Evolutionary conservation across 2,888 invertebrate genomes (phyloP).

Genomic region (Calliphora vomitoria): DNA sequence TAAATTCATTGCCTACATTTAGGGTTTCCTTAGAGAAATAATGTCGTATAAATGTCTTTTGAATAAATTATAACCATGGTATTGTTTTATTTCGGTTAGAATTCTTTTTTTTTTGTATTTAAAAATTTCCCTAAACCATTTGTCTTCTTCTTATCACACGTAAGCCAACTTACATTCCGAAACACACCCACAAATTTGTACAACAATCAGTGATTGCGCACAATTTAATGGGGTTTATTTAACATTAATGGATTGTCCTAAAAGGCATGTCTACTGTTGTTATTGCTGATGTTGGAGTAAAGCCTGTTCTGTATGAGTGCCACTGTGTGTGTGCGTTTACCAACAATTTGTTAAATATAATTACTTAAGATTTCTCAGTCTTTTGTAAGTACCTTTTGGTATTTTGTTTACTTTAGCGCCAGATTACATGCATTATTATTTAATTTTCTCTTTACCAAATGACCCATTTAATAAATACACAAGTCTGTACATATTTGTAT

Average conservation of each 20-base stretch:
- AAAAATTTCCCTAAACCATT: slow-evolving; percentile 43
- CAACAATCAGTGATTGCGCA: slow-evolving; percentile 59
- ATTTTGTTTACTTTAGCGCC: slow-evolving; percentile 43
- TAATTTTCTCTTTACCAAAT: slow-evolving; percentile 20
- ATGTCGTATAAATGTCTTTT: slow-evolving; percentile 29
- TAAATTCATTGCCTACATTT: slow-evolving; percentile 38
- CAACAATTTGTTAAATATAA: slow-evolving; percentile 57
- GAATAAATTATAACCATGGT: slow-evolving; percentile 45
- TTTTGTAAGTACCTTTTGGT: slow-evolving; percentile 39
- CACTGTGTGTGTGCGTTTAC: slow-evolving; percentile 18
- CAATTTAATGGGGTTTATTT: slow-evolving; percentile 57
- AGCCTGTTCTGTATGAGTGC: not conserved
- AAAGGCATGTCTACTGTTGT: slow-evolving; percentile 37
- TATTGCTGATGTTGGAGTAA: not conserved
- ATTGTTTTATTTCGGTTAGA: slow-evolving; percentile 25
- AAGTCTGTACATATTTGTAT: not conserved
- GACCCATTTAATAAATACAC: slow-evolving; percentile 37
- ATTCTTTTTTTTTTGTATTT: slow-evolving; percentile 25
- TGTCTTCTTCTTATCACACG: slow-evolving; percentile 30
- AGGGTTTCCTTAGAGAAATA: slow-evolving; percentile 14
- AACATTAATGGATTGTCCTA: slow-evolving; percentile 59
- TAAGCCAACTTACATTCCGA: not conserved
- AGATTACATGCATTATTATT: slow-evolving; percentile 18
- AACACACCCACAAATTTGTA: slow-evolving; percentile 46
- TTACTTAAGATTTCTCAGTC: slow-evolving; percentile 46